Percentiles rank a stretch among this genome's conserved stretches.
phyloP scores from a whole-genome alignment of 2,113 vertebrate species.

The Procavia capensis region DNA sequence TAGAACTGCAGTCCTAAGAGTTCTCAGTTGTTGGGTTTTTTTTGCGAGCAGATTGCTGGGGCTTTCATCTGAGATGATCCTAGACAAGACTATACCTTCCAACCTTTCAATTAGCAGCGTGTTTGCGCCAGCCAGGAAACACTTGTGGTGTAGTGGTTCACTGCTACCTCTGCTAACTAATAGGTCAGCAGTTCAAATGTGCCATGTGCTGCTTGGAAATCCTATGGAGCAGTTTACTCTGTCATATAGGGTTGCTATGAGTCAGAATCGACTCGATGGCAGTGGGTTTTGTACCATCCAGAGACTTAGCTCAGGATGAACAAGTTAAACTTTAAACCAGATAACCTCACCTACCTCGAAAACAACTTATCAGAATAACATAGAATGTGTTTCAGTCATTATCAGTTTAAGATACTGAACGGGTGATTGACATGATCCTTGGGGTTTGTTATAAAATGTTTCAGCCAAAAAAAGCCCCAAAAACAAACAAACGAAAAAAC shows the following conservation, averaged over 20 bases:
- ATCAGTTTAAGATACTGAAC: neutral
- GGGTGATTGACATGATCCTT: neutral
- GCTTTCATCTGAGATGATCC: neutral
- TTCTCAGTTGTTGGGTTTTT: neutral
- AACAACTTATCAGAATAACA: neutral
- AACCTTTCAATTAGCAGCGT: neutral
- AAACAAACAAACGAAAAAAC: conserved; percentile 33
- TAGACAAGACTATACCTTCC: neutral
- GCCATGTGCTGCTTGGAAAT: no score
- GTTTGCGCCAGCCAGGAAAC: neutral
- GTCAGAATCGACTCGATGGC: no score
- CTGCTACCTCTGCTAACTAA: no score
- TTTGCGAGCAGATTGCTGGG: neutral
- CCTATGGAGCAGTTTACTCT: no score
- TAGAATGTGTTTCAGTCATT: neutral
- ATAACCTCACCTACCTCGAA: neutral
- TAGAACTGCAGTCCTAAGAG: no score
- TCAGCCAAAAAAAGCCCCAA: no score
- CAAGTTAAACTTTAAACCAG: neutral
- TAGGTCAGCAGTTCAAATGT: no score
- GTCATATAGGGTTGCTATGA: no score
- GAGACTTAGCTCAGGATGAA: neutral
- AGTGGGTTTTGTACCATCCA: neutral
- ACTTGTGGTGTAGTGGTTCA: no score
- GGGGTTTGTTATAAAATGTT: neutral